Evolutionary conservation across 2,888 invertebrate species (phyloP).

Genomic region (Drosophila nr. perissopoda): DNA sequence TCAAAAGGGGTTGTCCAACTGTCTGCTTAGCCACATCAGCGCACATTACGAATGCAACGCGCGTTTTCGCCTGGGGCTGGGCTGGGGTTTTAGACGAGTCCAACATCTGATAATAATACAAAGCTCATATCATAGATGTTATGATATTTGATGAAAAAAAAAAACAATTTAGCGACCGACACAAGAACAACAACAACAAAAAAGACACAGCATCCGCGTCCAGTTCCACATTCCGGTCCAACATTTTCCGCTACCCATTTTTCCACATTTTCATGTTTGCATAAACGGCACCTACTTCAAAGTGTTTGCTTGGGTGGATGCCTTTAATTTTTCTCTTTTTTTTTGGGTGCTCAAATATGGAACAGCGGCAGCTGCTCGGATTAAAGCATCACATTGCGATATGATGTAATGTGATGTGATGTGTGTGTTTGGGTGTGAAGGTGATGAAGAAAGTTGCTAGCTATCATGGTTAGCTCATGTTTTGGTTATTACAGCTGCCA

Average conservation of each 20-base stretch:
- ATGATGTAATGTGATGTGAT: slow-evolving; percentile 31
- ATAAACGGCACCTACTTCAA: slow-evolving; percentile 75
- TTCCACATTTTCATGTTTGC: slow-evolving; percentile 63
- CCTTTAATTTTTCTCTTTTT: slow-evolving; percentile 1
- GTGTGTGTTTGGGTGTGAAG: slow-evolving; percentile 44
- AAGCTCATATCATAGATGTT: slow-evolving; percentile 76
- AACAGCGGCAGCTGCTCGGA: slow-evolving; percentile 54
- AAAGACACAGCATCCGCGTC: slow-evolving; percentile 50
- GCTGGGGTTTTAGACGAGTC: slow-evolving; percentile 9
- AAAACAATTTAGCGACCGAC: slow-evolving; percentile 40
- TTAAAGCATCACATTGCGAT: slow-evolving; percentile 54
- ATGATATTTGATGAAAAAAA: slow-evolving; percentile 53
- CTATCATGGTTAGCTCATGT: slow-evolving; percentile 53
- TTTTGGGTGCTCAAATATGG: slow-evolving; percentile 23
- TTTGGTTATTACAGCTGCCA: slow-evolving; percentile 76
- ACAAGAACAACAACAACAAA: slow-evolving; percentile 17
- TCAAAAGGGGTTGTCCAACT: slow-evolving; percentile 46
- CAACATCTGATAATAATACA: slow-evolving; percentile 61
- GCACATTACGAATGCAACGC: slow-evolving; percentile 47
- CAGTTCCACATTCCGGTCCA: slow-evolving; percentile 15
- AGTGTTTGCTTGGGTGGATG: slow-evolving; percentile 51
- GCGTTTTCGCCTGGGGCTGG: slow-evolving; percentile 39
- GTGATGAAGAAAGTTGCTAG: slow-evolving; percentile 68
- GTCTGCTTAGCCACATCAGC: slow-evolving; percentile 23
- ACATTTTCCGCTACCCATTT: slow-evolving; percentile 21